Base-by-base conservation (phyloP, 53 echinoderm and acorn worm species). In the Mesocentrotus franciscanus region DNA sequence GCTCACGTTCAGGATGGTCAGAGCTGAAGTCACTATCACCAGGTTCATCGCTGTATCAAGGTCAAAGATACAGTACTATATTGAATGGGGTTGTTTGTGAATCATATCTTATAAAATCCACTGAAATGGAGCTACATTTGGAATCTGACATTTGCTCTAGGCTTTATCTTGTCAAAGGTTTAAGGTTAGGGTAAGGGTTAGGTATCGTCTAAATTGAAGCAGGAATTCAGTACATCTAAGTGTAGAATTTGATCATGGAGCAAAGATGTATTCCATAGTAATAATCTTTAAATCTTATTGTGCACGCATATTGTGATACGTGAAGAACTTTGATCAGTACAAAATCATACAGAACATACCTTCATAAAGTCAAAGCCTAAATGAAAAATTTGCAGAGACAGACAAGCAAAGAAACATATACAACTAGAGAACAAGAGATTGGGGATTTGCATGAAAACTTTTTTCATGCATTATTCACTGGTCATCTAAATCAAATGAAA, bases 11-110 rank as follows among this genome's bases (percentile, higher is more conserved):
- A 8, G 93, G 60, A 60, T n/a, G 95, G 94, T 78, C 95, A 71
- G 96, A 95, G 78, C 75, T 89, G 34, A 74, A 89, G 59, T 93
- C 95, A 68, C 96, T 93, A 42, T 93, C 96, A 17, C 78, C 93
- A 66, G 92, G 60, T 11, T 95, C 95, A 95, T 96, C 95, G 29
- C 96, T 96, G 93, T 85, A 57, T 58, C 42, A 8, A 71, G 90
- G 26, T 57, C 6, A 87, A 24, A 27, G 27, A n/a, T 26, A 33
- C 30, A 4, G 32, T 34, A 71, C 26, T 17, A 24, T 71, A 12
- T 13, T 24, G 14, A 30, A 76, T 76, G 33, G 30, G 13, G 33
- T 76, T 12, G 12, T 33, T 4, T 76, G 27, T 68, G 27, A 76
- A 64, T 64, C 33, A 76, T 32, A 76, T 76, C 32, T 33, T 30